phyloP scores from a whole-genome alignment of 2,888 invertebrate species.

The Catocala fraxini region DNA sequence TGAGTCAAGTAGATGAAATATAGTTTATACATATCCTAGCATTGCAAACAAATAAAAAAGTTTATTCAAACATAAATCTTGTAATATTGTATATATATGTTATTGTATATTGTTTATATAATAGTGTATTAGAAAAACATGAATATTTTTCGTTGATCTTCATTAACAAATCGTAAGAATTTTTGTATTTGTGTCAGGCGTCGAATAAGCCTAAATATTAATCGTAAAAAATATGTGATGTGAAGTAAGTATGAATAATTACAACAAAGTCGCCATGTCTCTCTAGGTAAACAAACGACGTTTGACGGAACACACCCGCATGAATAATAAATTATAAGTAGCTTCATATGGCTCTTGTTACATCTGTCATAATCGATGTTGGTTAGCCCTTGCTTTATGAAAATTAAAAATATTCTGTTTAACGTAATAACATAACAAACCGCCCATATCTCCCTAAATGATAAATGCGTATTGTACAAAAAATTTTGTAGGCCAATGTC shows the following conservation, averaged over 20 bases:
- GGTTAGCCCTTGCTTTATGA: slow-evolving; percentile 3
- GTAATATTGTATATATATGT: too few relatives aligned
- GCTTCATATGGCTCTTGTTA: slow-evolving; percentile 52
- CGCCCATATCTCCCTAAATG: slow-evolving; percentile 25
- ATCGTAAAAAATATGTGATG: slow-evolving; percentile 15
- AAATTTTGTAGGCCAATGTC: too few relatives aligned
- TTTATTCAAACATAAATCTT: too few relatives aligned
- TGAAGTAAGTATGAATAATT: slow-evolving; percentile 26
- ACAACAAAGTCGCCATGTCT: slow-evolving; percentile 33
- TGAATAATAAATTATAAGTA: slow-evolving; percentile 53
- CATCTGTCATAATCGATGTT: slow-evolving; percentile 31
- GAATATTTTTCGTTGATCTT: background rate
- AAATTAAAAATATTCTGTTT: slow-evolving; percentile 3
- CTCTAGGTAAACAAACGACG: slow-evolving; percentile 34
- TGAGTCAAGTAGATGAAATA: too few relatives aligned
- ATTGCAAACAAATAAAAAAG: too few relatives aligned
- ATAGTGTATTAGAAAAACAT: too few relatives aligned
- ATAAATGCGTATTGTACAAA: too few relatives aligned
- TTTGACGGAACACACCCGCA: slow-evolving; percentile 58
- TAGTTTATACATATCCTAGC: too few relatives aligned
- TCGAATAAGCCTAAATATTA: slow-evolving; percentile 25
- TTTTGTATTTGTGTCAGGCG: slow-evolving; percentile 26
- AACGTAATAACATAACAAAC: slow-evolving; percentile 22
- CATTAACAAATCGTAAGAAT: slow-evolving; percentile 18
- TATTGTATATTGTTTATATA: too few relatives aligned